Evolutionary conservation across 1,140 invertebrate genomes (phyloP).

Genomic region (Papilio machaon): DNA sequence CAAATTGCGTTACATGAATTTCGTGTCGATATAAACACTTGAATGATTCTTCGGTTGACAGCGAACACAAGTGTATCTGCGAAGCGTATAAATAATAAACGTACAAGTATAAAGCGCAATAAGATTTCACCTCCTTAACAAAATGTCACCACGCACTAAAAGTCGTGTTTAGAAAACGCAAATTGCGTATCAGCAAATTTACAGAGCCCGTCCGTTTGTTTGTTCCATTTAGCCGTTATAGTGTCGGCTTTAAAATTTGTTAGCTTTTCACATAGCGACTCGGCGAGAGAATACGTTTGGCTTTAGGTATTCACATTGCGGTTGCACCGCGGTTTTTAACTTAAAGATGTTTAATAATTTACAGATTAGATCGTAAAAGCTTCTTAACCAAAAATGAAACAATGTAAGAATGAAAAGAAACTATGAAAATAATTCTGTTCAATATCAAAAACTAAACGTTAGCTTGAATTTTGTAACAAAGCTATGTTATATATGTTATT

Average conservation of each 20-base stretch:
- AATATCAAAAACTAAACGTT: too few relatives aligned
- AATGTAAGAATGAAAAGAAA: too few relatives aligned
- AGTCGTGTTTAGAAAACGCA: conserved; percentile 50
- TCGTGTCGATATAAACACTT: conserved; percentile 32
- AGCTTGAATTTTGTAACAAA: too few relatives aligned
- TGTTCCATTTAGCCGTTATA: conserved; percentile 57
- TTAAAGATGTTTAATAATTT: neutral
- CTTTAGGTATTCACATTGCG: conserved; percentile 50
- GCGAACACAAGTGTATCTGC: conserved; percentile 26
- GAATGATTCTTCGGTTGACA: conserved; percentile 25
- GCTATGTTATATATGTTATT: neutral
- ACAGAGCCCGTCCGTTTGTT: conserved; percentile 49
- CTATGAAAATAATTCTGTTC: too few relatives aligned
- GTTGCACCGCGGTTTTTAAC: conserved; percentile 39
- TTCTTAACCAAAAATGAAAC: neutral
- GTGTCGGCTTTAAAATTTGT: conserved; percentile 52
- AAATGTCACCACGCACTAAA: conserved; percentile 41
- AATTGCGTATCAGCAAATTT: conserved; percentile 74
- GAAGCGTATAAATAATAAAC: conserved; percentile 37
- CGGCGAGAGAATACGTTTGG: conserved; percentile 35
- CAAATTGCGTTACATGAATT: conserved; percentile 32
- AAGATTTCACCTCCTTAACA: conserved; percentile 18
- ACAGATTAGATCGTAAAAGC: neutral
- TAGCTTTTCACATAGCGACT: conserved; percentile 72
- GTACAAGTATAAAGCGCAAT: neutral